These are phyloP conservation scores for Lipophrys pholis DNA, from an alignment of 2,113 vertebrate genomes.

Conservation along the genomic window DNA sequence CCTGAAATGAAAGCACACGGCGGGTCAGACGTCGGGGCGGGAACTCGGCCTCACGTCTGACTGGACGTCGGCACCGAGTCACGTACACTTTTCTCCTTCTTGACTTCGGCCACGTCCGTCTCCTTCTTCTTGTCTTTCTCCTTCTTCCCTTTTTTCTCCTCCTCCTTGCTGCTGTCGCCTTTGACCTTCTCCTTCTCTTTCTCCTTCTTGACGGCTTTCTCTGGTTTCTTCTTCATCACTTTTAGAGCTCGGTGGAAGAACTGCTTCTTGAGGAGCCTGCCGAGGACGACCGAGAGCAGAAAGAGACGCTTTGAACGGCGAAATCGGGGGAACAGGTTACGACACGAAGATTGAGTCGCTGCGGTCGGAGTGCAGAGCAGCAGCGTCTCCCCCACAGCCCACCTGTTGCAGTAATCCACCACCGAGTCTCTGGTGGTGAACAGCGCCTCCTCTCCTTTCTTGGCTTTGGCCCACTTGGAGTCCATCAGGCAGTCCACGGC, in stretches of 20 bases:
- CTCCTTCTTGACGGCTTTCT: constrained; percentile 93
- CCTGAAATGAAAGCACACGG: constrained; percentile 76
- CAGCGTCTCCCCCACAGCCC: neutral
- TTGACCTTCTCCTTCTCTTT: constrained; percentile 90
- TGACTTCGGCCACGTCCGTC: constrained; percentile 74
- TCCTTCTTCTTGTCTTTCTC: constrained; percentile 86
- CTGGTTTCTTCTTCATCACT: constrained; percentile 98
- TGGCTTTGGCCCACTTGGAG: constrained; percentile 98
- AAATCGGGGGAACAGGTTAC: too few relatives aligned
- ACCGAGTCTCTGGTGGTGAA: constrained; percentile 97
- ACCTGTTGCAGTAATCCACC: constrained; percentile 98
- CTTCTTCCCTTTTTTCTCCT: constrained; percentile 90
- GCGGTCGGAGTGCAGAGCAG: too few relatives aligned
- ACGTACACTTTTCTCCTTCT: constrained; percentile 87
- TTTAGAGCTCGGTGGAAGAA: constrained; percentile 98
- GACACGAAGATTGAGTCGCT: too few relatives aligned
- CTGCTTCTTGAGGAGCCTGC: constrained; percentile 96
- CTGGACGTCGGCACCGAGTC: neutral
- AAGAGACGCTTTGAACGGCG: too few relatives aligned
- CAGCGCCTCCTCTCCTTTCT: constrained; percentile 95
- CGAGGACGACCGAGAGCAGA: neutral
- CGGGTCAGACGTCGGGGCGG: neutral
- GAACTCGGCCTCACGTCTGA: neutral
- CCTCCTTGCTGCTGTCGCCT: constrained; percentile 77
- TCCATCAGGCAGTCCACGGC: constrained; percentile 97